phyloP scores from a whole-genome alignment of 2,888 invertebrate genomes.

The Laothoe populi region DNA sequence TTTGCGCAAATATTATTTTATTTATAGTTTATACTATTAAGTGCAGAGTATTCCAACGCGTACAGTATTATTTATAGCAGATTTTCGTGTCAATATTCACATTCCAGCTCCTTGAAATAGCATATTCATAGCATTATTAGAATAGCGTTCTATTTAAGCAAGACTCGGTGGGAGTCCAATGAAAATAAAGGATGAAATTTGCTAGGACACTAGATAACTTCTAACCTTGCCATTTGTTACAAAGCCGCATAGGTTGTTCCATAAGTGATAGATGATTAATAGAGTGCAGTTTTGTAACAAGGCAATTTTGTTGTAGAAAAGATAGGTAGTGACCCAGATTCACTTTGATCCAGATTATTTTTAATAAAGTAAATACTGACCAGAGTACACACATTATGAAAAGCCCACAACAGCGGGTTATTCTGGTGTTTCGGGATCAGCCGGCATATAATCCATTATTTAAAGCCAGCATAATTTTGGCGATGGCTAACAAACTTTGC shows the following conservation, averaged over 20 bases:
- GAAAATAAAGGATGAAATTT: not conserved
- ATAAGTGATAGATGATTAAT: not conserved
- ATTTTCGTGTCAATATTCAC: conserved; percentile 24
- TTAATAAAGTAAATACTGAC: too few species aligned
- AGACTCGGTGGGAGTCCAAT: not conserved
- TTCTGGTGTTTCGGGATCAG: too few species aligned
- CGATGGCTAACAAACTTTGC: too few species aligned
- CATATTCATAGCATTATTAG: not conserved
- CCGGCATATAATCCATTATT: too few species aligned
- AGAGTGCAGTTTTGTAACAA: not conserved
- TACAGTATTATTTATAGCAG: conserved; percentile 16
- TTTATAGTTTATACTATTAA: conserved; percentile 16
- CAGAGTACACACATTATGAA: too few species aligned
- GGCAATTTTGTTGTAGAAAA: not conserved
- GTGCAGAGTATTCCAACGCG: conserved; percentile 1
- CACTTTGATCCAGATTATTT: too few species aligned
- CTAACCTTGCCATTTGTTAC: not conserved
- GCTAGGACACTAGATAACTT: not conserved
- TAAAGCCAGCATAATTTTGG: too few species aligned
- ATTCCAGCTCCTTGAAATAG: conserved; percentile 18
- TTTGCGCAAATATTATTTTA: conserved; percentile 3
- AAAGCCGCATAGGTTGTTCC: too few species aligned
- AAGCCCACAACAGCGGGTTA: too few species aligned
- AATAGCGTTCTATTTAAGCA: not conserved
- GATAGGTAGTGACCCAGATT: too few species aligned